Percentiles rank a stretch among this genome's conserved stretches.
These are phyloP conservation scores for Ictalurus punctatus DNA, from an alignment of 2,113 vertebrate genomes.

Conservation along the genomic window DNA sequence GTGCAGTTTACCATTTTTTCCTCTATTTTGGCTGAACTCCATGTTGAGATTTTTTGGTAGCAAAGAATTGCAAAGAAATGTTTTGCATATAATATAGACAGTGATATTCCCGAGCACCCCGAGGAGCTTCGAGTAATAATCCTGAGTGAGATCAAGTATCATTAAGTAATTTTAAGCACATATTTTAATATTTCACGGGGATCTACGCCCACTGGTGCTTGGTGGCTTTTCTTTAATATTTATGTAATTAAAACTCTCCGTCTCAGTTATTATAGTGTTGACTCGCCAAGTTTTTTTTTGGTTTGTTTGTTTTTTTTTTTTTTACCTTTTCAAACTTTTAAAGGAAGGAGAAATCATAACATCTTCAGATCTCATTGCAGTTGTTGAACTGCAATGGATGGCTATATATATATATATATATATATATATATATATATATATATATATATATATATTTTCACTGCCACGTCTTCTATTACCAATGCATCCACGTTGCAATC, in stretches of 20 bases:
- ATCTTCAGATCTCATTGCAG: not conserved
- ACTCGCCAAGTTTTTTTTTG: not conserved
- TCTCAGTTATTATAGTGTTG: slow-evolving; percentile 56
- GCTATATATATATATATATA: not conserved
- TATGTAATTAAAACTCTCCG: slow-evolving; percentile 55
- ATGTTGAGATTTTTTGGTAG: not conserved
- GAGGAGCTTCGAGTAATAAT: slow-evolving; percentile 3
- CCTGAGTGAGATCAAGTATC: slow-evolving; percentile 24
- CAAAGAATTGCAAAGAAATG: slow-evolving; percentile 8
- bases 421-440: no score
- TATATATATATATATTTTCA: no score
- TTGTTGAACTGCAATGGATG: not conserved
- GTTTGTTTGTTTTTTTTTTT: not conserved
- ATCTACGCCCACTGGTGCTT: slow-evolving; percentile 42
- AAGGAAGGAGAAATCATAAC: not conserved
- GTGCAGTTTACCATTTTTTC: not conserved
- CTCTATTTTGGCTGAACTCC: not conserved
- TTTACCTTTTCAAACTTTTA: slow-evolving; percentile 40
- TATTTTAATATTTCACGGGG: slow-evolving; percentile 34
- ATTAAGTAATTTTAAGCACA: slow-evolving; percentile 3
- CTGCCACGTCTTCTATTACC: not conserved
- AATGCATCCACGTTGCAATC: not conserved
- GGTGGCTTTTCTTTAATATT: slow-evolving; percentile 51
- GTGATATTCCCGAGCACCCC: not conserved
- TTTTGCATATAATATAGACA: not conserved